phyloP scores from a whole-genome alignment of 2,888 invertebrate genomes.

The Exocentrus adspersus region DNA sequence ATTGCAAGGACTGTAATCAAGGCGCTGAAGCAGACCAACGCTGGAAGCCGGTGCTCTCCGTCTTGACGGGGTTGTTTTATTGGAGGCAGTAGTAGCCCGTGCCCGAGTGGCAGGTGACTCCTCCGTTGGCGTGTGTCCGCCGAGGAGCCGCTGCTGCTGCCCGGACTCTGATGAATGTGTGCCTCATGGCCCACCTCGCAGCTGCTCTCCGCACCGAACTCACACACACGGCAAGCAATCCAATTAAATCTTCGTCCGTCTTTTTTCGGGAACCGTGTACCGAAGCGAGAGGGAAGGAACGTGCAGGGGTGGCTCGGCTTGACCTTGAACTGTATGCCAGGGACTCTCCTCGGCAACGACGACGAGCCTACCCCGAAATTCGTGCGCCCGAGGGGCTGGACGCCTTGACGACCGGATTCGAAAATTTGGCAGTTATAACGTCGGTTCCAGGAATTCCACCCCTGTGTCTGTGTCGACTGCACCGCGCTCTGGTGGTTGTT shows the following conservation, averaged over 20 bases:
- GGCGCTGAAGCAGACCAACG: no score
- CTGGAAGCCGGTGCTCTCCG: slow-evolving; percentile 32
- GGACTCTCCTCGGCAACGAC: slow-evolving; percentile 38
- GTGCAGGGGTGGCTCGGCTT: slow-evolving; percentile 59
- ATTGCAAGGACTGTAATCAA: no score
- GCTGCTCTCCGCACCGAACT: slow-evolving; percentile 50
- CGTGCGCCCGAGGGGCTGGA: slow-evolving; percentile 32
- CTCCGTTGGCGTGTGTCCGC: slow-evolving; percentile 68
- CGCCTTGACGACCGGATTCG: slow-evolving; percentile 54
- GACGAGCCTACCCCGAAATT: slow-evolving; percentile 38
- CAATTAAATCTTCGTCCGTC: slow-evolving; percentile 50
- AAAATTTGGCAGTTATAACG: slow-evolving; percentile 60
- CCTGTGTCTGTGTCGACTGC: slow-evolving; percentile 15
- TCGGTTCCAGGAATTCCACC: slow-evolving; percentile 55
- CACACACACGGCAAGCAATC: slow-evolving; percentile 29
- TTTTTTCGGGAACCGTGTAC: slow-evolving; percentile 33
- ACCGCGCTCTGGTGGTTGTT: not conserved
- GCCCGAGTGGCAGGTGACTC: slow-evolving; percentile 62
- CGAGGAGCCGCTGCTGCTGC: slow-evolving; percentile 51
- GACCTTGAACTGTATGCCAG: slow-evolving; percentile 58
- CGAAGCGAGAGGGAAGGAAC: slow-evolving; percentile 33
- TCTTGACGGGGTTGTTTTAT: slow-evolving; percentile 56
- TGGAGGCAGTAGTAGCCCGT: slow-evolving; percentile 52
- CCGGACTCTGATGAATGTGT: slow-evolving; percentile 57
- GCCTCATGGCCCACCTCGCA: slow-evolving; percentile 56